phyloP scores from a whole-genome alignment of 1,140 invertebrate genomes.

The Teleogryllus occipitalis region DNA sequence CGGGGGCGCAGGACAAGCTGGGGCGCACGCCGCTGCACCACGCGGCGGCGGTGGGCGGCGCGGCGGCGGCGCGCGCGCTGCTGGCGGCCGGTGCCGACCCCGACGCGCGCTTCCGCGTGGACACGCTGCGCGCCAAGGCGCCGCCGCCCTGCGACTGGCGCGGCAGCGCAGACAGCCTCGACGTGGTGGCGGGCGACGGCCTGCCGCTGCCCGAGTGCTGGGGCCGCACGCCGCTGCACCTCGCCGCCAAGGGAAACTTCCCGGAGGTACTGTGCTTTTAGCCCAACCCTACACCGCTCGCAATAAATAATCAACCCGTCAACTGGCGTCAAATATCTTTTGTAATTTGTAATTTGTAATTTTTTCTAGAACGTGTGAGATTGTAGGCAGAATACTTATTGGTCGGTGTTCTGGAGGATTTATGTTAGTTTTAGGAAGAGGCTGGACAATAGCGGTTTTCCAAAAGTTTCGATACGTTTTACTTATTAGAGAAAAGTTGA shows the following conservation, averaged over 20 bases:
- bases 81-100: constrained; percentile 6
- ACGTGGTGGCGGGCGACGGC: neutral
- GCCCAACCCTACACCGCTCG: too few species aligned
- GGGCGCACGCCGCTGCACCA: constrained; percentile 17
- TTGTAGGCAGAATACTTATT: too few species aligned
- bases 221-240: constrained; percentile 31
- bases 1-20: constrained; percentile 14
- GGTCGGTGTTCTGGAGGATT: too few species aligned
- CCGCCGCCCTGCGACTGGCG: neutral
- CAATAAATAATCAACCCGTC: too few species aligned
- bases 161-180: too few species aligned
- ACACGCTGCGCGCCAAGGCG: neutral
- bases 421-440: too few species aligned
- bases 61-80: neutral
- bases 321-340: too few species aligned
- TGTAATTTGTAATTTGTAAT: too few species aligned
- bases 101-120: neutral
- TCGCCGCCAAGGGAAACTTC: constrained; percentile 27
- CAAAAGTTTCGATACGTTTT: too few species aligned
- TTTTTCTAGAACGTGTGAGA: too few species aligned
- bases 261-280: neutral
- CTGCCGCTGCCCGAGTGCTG: constrained; percentile 25
- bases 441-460: too few species aligned
- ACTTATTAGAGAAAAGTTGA: too few species aligned
- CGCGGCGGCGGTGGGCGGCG: neutral